Base-by-base conservation (phyloP, 2,888 invertebrate genomes). In the Melieria picta region DNA sequence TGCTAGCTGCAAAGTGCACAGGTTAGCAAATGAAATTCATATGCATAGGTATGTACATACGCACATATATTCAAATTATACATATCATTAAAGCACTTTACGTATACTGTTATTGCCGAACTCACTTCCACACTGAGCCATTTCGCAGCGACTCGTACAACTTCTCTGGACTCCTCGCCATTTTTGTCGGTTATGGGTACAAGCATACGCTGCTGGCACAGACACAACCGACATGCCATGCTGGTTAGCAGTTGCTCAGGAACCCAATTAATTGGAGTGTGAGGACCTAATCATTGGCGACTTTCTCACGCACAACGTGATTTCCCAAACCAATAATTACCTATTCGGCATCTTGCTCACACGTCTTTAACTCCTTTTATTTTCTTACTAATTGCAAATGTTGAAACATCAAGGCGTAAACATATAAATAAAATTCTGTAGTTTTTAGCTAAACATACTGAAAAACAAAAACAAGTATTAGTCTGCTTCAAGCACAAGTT, bases 131-230 rank as follows among this genome's bases (percentile, higher is more conserved):
- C 45, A 4, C 45, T 10, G 3, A 66, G 50, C 50, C 45, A 69
- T 62, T 48, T 72, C 5, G 46, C 45, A n/a, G 65, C 63, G n/a
- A 45, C 61, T 3, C 7, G 52, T 13, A 60, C 69, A 11, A 72
- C 66, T 10, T 56, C 69, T 4, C 48, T 63, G 5, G 65, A 10
- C 61, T 64, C 68, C 4, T 45, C 45, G 5, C 72, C 65, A n/a
- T 47, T 45, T n/a, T 72, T 65, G 62, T 69, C 72, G 30, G 52
- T 63, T 7, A 72, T 46, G 7, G 69, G 69, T n/a, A 72, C 69
- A 30, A 72, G 42, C 52, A 65, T 66, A 45, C 66, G 63, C 13
- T 56, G 16, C 13, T 45, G 60, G 42, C 62, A 55, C n/a, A 72
- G 50, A 43, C 72, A 72, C 43, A 72, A 55, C n/a, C 63, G 50